Evolutionary conservation across 2,888 invertebrate genomes (phyloP).

Genomic region (Nineta flava): DNA sequence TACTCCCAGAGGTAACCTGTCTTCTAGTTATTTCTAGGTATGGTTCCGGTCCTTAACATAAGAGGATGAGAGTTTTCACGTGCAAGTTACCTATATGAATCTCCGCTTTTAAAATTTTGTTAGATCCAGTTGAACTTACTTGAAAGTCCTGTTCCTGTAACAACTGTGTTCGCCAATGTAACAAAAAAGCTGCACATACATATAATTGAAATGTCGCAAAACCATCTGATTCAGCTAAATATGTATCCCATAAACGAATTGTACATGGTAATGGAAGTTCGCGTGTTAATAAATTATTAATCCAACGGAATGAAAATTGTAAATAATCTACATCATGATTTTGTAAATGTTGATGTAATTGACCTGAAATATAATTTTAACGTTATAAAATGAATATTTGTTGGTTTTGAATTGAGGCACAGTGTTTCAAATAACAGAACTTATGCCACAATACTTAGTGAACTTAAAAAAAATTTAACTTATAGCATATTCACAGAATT

Average conservation of each 20-base stretch:
- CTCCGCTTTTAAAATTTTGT: neutral
- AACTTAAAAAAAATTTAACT: no score
- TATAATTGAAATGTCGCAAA: conserved; percentile 97
- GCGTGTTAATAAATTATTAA: conserved; percentile 96
- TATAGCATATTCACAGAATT: no score
- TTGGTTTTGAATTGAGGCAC: no score
- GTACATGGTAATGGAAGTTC: conserved; percentile 94
- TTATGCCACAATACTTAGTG: no score
- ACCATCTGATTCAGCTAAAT: conserved; percentile 88
- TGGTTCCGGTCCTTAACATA: no score
- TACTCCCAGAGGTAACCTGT: no score
- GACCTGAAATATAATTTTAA: conserved; percentile 32
- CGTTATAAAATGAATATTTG: neutral
- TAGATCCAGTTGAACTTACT: no score
- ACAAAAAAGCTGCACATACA: conserved; percentile 96
- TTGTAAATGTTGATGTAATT: conserved; percentile 82
- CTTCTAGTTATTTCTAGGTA: no score
- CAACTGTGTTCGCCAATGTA: conserved; percentile 83
- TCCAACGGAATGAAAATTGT: conserved; percentile 99
- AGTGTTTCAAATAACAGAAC: no score
- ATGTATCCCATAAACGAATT: conserved; percentile 97
- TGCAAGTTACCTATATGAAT: neutral
- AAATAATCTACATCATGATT: conserved; percentile 92
- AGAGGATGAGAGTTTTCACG: no score
- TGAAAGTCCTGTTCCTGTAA: conserved; percentile 91